A percentile compares a stretch with the other conserved stretches of the same genome.
phyloP scores from a whole-genome alignment of 2,113 vertebrate species.

The Carollia perspicillata region DNA sequence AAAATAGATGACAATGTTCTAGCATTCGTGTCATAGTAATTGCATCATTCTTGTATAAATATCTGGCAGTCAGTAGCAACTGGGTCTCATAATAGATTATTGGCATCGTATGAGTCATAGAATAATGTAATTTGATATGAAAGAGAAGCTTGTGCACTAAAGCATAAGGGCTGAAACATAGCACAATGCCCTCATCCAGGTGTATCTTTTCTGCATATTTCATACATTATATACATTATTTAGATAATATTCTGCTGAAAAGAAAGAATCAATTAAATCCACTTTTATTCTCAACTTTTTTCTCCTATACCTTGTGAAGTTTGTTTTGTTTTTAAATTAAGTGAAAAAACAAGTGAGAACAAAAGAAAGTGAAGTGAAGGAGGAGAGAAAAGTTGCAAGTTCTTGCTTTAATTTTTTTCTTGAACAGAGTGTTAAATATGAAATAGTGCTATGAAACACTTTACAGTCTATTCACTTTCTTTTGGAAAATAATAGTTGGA shows the following conservation, averaged over 20 bases:
- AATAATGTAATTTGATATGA: background rate
- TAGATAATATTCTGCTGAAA: background rate
- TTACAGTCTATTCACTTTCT: conserved; percentile 70
- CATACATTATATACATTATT: background rate
- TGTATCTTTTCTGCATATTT: background rate
- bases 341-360: background rate
- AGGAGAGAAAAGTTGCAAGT: background rate
- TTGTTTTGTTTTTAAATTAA: background rate
- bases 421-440: conserved; percentile 49
- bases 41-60: background rate
- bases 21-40: background rate
- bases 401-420: conserved; percentile 27
- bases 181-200: background rate
- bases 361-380: background rate
- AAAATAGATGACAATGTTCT: background rate
- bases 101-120: background rate
- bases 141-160: background rate
- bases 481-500: conserved; percentile 77
- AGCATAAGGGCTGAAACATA: background rate
- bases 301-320: background rate
- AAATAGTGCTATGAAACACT: conserved; percentile 58
- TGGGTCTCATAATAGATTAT: background rate
- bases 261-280: background rate
- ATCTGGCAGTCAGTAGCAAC: background rate
- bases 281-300: background rate